These are phyloP conservation scores for Lathamus discolor DNA, from an alignment of 2,113 vertebrate genomes.

Conservation along the genomic window DNA sequence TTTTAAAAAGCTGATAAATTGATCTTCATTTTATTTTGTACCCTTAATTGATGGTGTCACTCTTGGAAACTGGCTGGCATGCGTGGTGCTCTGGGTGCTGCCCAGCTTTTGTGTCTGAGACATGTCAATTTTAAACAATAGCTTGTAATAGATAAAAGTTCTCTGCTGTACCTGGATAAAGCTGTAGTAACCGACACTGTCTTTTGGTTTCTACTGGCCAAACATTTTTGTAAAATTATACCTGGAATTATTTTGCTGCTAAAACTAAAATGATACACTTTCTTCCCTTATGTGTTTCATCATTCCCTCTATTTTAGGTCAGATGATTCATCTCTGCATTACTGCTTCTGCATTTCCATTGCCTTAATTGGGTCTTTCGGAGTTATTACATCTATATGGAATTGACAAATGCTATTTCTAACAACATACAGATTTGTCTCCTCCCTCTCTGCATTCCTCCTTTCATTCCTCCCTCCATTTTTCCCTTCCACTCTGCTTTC, in stretches of 20 bases:
- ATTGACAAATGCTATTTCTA: constrained; percentile 20
- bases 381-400: background rate
- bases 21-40: background rate
- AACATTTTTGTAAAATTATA: background rate
- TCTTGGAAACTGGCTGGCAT: background rate
- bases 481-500: background rate
- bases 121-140: background rate
- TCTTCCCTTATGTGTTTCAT: constrained; percentile 29
- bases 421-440: background rate
- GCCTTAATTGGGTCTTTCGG: constrained; percentile 49
- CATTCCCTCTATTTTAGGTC: constrained; percentile 44
- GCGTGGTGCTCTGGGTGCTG: background rate
- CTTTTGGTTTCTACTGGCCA: background rate
- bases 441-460: background rate
- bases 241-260: constrained; percentile 27
- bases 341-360: constrained; percentile 49
- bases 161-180: background rate
- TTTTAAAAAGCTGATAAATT: background rate
- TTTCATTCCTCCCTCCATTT: background rate
- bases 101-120: background rate
- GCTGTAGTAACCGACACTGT: background rate
- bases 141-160: background rate
- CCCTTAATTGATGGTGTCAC: background rate
- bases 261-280: constrained; percentile 48
- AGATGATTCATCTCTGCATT: constrained; percentile 64